Conservation (phyloP, 1,140 invertebrate species). For the Halesus radiatus region DNA sequence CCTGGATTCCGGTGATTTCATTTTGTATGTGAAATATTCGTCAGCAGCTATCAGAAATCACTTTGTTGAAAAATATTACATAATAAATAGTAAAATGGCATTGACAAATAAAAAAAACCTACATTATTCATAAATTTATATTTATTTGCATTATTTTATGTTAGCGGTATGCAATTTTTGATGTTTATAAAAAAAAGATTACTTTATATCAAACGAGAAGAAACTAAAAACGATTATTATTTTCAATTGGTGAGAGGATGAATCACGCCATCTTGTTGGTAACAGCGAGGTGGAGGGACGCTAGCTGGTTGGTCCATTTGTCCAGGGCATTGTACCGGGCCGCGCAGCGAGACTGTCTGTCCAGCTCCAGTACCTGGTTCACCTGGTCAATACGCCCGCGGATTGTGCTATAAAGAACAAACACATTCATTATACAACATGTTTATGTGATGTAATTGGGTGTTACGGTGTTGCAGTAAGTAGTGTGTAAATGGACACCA, state of each 20-base stretch:
- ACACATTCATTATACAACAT: background rate
- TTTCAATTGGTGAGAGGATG: background rate
- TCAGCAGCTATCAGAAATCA: too few relatives aligned
- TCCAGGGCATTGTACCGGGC: conserved; percentile 94
- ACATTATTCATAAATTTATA: background rate
- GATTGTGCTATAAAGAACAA: conserved; percentile 81
- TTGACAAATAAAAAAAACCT: background rate
- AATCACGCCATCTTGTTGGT: conserved; percentile 88
- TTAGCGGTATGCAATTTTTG: background rate
- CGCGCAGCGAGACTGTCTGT: conserved; percentile 84
- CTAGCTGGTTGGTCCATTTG: conserved; percentile 95
- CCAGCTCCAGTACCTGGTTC: conserved; percentile 93
- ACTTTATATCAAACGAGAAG: too few relatives aligned
- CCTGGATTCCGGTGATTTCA: too few relatives aligned
- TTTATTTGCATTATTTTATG: background rate
- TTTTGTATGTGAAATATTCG: too few relatives aligned
- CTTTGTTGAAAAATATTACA: background rate
- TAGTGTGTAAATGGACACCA: too few relatives aligned
- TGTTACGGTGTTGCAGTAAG: too few relatives aligned
- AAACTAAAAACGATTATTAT: background rate
- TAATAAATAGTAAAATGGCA: background rate
- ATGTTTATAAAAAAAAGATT: background rate
- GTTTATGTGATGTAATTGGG: too few relatives aligned
- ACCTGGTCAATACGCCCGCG: conserved; percentile 97
- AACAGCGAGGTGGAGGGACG: conserved; percentile 89